Evolutionary conservation across 2,888 invertebrate species (phyloP), one percentile per base, ranked within the genome.

Genomic region (Lithophane leautieri): DNA sequence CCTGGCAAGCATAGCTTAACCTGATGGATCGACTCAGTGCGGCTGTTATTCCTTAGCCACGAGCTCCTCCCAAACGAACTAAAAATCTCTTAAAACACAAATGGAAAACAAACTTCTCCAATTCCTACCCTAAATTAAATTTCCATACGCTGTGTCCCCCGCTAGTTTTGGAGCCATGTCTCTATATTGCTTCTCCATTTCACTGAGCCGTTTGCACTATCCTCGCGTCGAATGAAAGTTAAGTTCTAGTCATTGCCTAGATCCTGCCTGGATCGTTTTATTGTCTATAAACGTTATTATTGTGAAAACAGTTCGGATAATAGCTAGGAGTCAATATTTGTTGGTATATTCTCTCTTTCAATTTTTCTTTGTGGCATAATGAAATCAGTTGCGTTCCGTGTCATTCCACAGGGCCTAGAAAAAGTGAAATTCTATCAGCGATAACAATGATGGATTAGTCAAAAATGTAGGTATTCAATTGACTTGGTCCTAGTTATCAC

Each of bases 151-250:
- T 62, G 22, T 62, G n/a, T 73, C 12, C 28, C 25, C 56, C 81
- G 86, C 87, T 78, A 9, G 28, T 81, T 78, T 83, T 2, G 19
- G 42, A 44, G 83, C 84, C 85, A 70, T 47, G 12, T n/a, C 42
- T n/a, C 65, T 60, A 86, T 88, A 89, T 88, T 85, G 86, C 86
- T 82, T 81, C 62, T 58, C 81, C 71, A 69, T 88, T 83, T 69
- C 67, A 80, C 76, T 75, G 63, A 69, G 74, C 81, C 79, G 80
- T 86, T 84, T 83, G 78, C 83, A 82, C 82, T 85, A 78, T 81
- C 82, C 84, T 72, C 76, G 76, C 81, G 68, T 73, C 73, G 52
- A 86, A 86, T 84, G 82, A 82, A 86, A 86, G 86, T 76, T 82
- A 87, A 86, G 84, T 87, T 78, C 73, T 70, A 76, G 4, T 71